Evolutionary conservation across 2,888 invertebrate species (phyloP), one percentile per base, ranked within the genome.

Genomic region (Philereme vetulata): DNA sequence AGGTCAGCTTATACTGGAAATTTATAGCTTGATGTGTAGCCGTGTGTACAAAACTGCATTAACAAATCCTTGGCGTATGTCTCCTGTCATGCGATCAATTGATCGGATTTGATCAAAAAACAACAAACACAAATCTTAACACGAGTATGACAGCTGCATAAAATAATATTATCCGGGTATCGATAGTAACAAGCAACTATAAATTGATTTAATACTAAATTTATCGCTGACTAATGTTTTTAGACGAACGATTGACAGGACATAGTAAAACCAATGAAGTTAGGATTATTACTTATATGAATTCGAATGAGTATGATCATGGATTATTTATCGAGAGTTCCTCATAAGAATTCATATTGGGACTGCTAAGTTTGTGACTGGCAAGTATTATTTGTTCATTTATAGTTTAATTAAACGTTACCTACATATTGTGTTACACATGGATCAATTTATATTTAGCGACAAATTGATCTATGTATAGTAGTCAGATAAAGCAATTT

Each of bases 201-300:
- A 57, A 63, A 71, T 65, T 56, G 60, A 68, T 63, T 35, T 56
- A 59, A 60, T 66, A 45, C 34, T 57, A n/a, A n/a, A 64, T 70
- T 77, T 74, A 76, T 74, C 75, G 58, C 74, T 80, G 76, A 80
- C 59, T 78, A 80, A 81, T 75, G 76, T 72, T 72, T 66, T 57
- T 65, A 67, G 68, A 74, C 72, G 68, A 67, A 59, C 64, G 71
- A 64, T 63, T 77, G 81, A 78, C 80, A 75, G 71, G 72, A 44
- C 54, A 51, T 47, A 11, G 51, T 61, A 56, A 56, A 56, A n/a
- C 36, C 11, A 36, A 11, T 67, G 21, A 40, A 55, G 48, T 55
- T 53, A 45, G 53, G 54, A 51, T 55, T 55, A 62, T 50, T 21
- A 21, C 21, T 2, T 21, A 1, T 21, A 21, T 21, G 21, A 21